These are phyloP conservation scores for Sardina pilchardus DNA, from an alignment of 2,113 vertebrate species.

Conservation along the genomic window DNA sequence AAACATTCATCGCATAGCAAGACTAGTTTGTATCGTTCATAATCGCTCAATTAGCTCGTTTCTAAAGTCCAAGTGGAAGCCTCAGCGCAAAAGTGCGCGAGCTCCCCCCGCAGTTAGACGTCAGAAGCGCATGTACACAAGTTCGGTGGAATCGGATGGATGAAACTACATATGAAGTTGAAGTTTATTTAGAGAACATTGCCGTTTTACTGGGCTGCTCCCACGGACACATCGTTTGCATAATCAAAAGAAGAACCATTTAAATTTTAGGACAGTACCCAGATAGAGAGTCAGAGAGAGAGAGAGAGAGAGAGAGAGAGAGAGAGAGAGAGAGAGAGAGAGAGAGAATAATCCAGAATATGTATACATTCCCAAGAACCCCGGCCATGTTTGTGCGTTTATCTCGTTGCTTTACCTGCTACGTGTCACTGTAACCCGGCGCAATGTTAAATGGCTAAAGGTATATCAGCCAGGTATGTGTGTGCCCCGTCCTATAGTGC, in stretches of 20 bases:
- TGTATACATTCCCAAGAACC: neutral
- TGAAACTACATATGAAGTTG: neutral
- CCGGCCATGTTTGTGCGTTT: neutral
- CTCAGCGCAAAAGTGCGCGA: constrained; percentile 70
- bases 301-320: neutral
- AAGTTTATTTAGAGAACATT: neutral
- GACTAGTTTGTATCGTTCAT: constrained; percentile 57
- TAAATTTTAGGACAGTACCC: neutral
- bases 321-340: too few species aligned
- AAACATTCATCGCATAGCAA: neutral
- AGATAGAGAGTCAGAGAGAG: neutral
- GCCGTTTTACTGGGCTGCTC: neutral
- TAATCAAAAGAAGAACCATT: neutral
- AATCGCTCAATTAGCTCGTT: constrained; percentile 68
- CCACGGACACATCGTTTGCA: neutral
- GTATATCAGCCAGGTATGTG: neutral
- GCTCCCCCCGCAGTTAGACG: constrained; percentile 74
- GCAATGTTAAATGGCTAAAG: neutral
- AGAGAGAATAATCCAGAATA: neutral
- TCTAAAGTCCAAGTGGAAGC: constrained; percentile 64
- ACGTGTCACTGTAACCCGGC: neutral
- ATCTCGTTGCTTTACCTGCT: neutral
- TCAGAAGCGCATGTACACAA: constrained; percentile 64
- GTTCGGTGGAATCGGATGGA: constrained; percentile 43
- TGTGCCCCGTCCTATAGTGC: neutral